A percentile compares a stretch with the other conserved stretches of the same genome.
Conservation (phyloP, 2,113 vertebrate genomes). For the Microcebus tavaratra region DNA sequence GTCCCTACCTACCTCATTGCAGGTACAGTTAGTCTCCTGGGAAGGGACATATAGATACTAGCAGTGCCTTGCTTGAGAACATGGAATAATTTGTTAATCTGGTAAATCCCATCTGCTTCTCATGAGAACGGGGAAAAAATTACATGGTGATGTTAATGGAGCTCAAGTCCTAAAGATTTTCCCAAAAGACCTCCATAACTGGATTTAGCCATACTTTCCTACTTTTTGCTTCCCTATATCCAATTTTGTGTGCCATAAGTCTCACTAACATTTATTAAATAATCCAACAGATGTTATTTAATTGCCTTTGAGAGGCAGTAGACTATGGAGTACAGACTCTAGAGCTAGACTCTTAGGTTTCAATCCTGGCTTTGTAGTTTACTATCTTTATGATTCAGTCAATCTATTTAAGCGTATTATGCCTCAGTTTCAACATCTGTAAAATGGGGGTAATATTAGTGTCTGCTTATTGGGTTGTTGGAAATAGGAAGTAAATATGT, state of each 20-base stretch:
- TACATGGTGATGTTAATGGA: background rate
- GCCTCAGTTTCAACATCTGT: background rate
- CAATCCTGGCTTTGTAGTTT: background rate
- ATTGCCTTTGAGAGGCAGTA: background rate
- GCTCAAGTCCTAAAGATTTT: background rate
- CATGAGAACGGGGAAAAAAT: background rate
- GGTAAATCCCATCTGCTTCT: background rate
- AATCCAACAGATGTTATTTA: background rate
- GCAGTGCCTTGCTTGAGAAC: background rate
- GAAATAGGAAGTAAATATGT: background rate
- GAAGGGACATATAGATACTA: background rate
- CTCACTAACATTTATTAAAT: constrained; percentile 13
- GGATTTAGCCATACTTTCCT: background rate
- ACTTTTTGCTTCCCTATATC: background rate
- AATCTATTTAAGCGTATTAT: background rate
- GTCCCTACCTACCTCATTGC: background rate
- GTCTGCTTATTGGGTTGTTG: background rate
- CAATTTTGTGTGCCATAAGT: background rate
- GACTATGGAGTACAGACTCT: background rate
- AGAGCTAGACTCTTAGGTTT: background rate
- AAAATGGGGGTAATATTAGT: background rate
- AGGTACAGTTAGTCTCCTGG: background rate
- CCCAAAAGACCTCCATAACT: background rate
- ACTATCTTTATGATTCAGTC: background rate
- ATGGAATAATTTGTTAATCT: background rate